Base-by-base conservation (phyloP, 2,888 invertebrate species). In the Ennomos fuscantarius region DNA sequence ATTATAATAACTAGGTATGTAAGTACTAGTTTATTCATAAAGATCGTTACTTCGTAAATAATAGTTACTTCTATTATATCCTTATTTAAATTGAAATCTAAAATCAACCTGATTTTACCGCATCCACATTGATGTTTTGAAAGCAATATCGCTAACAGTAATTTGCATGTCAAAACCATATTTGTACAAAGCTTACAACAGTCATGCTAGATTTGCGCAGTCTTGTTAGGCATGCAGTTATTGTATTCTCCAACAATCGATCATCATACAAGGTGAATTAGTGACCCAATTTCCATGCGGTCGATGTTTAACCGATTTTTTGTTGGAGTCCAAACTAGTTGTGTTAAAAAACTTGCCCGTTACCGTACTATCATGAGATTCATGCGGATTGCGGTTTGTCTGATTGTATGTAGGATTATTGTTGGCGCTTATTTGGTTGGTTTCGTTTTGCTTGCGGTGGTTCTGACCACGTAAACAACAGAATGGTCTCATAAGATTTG, bases 341-440 rank as follows among this genome's bases (percentile, higher is more conserved):
- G 69, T 57, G 76, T 76, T 58, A 55, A 84, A 86, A 86, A 85
- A 86, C 73, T 58, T 53, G 70, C 67, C 84, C 83, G 84, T 84
- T 84, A 85, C 73, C 69, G 69, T 72, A 72, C 69, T 68, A 73
- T 72, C 67, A 76, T 73, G 72, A 54, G 48, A 50, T 44, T 57
- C 56, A 63, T 60, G 49, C 69, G 70, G 73, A 74, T 74, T 86
- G 86, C 78, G 84, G 84, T 85, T 79, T 70, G 69, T 76, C 70
- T 70, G 74, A 78, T 82, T 81, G 78, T 80, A 67, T 76, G 70
- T 79, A 78, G 74, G 77, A 81, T 82, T 84, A 80, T 79, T 73
- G 63, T 70, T 69, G 63, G 68, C 72, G 68, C 71, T 70, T 71
- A 72, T 75, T 71, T 72, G 66, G 62, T 24, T 44, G 53, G 40